Evolutionary conservation across 2,888 invertebrate species (phyloP).

Genomic region (Antheraea assamensis): DNA sequence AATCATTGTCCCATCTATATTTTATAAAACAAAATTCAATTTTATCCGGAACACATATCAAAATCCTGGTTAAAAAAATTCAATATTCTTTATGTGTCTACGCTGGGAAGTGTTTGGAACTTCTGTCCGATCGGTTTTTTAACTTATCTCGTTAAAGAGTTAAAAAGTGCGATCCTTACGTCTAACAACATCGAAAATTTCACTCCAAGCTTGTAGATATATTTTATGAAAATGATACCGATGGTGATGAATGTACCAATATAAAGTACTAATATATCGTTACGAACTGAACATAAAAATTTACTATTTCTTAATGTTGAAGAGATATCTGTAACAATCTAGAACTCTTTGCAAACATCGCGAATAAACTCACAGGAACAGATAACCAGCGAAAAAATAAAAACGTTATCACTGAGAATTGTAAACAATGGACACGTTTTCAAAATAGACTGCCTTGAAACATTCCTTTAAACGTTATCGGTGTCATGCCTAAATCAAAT

Average conservation of each 20-base stretch:
- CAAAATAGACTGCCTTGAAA: no score
- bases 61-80: neutral
- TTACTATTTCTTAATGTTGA: neutral
- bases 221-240: neutral
- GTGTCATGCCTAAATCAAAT: no score
- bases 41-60: neutral
- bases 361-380: no score
- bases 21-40: neutral
- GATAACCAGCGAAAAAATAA: no score
- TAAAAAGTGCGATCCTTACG: neutral
- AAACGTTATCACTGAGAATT: no score
- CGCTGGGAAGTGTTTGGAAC: slow-evolving; percentile 4
- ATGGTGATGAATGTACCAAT: no score
- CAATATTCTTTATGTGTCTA: slow-evolving; percentile 1
- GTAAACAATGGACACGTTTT: no score
- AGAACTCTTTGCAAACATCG: no score
- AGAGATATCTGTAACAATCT: neutral
- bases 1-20: neutral
- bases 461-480: no score
- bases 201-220: neutral
- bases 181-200: neutral
- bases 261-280: no score
- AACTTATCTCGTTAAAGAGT: slow-evolving; percentile 8
- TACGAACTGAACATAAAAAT: no score
- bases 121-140: neutral